Evolutionary conservation across 2,888 invertebrate genomes (phyloP).

Genomic region (Odontothrips loti): DNA sequence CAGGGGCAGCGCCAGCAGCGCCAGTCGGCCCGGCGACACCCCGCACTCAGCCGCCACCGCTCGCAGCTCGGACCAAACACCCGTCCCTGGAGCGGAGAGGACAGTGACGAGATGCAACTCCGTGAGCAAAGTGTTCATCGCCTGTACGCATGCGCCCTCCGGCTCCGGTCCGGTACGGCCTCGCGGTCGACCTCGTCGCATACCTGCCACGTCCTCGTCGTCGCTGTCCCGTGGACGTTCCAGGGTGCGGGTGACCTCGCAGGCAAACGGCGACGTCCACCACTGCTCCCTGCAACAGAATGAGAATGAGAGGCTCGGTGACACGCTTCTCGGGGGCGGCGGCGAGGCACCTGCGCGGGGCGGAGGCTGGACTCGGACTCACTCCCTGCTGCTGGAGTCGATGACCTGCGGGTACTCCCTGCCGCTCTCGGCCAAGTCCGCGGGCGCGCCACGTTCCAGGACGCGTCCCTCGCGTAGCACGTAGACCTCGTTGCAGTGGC

Average conservation of each 20-base stretch:
- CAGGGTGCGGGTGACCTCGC: conserved; percentile 1
- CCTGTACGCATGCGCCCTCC: too few relatives aligned
- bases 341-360: not conserved
- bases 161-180: too few relatives aligned
- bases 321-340: not conserved
- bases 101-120: too few relatives aligned
- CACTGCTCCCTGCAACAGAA: not conserved
- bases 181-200: too few relatives aligned
- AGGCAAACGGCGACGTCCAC: not conserved
- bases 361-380: not conserved
- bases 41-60: conserved; percentile 12
- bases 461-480: conserved; percentile 29
- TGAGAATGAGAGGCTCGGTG: not conserved
- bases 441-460: conserved; percentile 31
- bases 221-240: conserved; percentile 26
- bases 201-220: not conserved
- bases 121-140: too few relatives aligned
- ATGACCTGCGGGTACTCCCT: conserved; percentile 29
- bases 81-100: not conserved
- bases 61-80: conserved; percentile 19
- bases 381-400: conserved; percentile 2
- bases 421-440: conserved; percentile 6
- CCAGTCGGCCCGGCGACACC: not conserved
- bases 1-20: conserved; percentile 1
- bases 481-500: conserved; percentile 29